Base-by-base conservation (phyloP, 1,140 invertebrate genomes). In the Drosophila cardini region DNA sequence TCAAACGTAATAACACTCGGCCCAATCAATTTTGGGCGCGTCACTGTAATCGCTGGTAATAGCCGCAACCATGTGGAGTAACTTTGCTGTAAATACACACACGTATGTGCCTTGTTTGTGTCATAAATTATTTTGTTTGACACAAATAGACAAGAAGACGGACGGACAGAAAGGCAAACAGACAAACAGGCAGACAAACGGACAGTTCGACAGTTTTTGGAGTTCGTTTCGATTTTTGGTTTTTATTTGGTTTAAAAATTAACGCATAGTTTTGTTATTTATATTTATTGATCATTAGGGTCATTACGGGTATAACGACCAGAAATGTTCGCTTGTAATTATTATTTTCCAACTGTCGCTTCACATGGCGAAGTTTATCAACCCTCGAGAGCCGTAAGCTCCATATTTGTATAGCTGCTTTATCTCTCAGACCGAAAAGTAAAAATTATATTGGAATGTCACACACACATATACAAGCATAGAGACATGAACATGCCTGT, bases 241-340 rank as follows among this genome's bases (percentile, higher is more conserved):
- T 67, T 57, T 52, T 83, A 74, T 87, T 87, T 87, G 78, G 73
- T 71, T 89, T 71, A 89, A 89, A 83, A 80, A 89, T 87, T 87
- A 89, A 80, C 83, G 76, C 79, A 83, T 80, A 77, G 64, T 71
- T 68, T 65, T 73, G 69, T 55, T 71, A 63, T 71, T 74, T 70
- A 58, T 74, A 76, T 83, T 76, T 89, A 87, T 83, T 83, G 82
- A 86, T 86, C 84, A 87, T 83, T 87, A 84, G 79, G 83, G 83
- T 83, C 79, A 76, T 79, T 85, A 81, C 72, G 55, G 48, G 42
- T 46, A 7, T 43, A 36, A 43, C 57, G 26, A 55, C 46, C 34
- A 34, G 10, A 30, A 30, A 32, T 7, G 16, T 16, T 11, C 38
- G 21, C 21, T 32, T 57, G 53, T 70, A 70, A 75, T 75, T 74